Evolutionary conservation across 2,888 invertebrate genomes (phyloP).

Genomic region (Argyresthia goedartella): DNA sequence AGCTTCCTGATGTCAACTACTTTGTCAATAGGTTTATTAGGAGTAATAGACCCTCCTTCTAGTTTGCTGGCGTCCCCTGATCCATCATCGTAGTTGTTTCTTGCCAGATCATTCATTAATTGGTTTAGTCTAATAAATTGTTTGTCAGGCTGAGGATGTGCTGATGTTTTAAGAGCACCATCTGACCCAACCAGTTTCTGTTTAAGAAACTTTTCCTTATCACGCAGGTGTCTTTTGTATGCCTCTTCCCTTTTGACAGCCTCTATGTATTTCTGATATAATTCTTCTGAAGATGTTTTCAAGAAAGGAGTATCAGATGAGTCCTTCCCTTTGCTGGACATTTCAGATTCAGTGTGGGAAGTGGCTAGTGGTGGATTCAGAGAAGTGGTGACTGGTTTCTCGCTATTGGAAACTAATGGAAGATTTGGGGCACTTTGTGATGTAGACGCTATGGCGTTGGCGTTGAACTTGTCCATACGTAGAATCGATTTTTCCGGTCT

Average conservation of each 20-base stretch:
- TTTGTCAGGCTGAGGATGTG: slow-evolving; percentile 23
- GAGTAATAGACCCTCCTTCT: slow-evolving; percentile 33
- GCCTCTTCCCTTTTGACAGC: slow-evolving; percentile 47
- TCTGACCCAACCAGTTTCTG: slow-evolving; percentile 49
- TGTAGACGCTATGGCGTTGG: slow-evolving; percentile 43
- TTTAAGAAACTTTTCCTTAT: slow-evolving; percentile 54
- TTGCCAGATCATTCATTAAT: slow-evolving; percentile 53
- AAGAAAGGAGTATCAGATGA: slow-evolving; percentile 34
- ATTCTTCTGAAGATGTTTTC: slow-evolving; percentile 51
- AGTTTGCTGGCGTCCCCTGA: slow-evolving; percentile 62
- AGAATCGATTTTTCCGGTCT: slow-evolving; percentile 57
- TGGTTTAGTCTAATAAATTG: slow-evolving; percentile 39
- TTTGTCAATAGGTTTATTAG: slow-evolving; percentile 24
- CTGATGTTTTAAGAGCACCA: slow-evolving; percentile 26
- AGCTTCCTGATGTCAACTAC: slow-evolving; percentile 26
- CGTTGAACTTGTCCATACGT: slow-evolving; percentile 44
- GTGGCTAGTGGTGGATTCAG: slow-evolving; percentile 8
- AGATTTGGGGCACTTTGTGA: slow-evolving; percentile 61
- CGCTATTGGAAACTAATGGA: slow-evolving; percentile 29
- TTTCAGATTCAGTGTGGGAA: slow-evolving; percentile 46
- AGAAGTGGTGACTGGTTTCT: slow-evolving; percentile 18
- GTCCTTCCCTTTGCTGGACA: slow-evolving; percentile 38
- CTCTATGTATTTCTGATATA: slow-evolving; percentile 51
- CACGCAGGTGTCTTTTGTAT: slow-evolving; percentile 46
- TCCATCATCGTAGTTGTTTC: slow-evolving; percentile 56